A percentile compares a stretch with the other conserved stretches of the same genome.
Evolutionary conservation across 1,140 invertebrate species (phyloP).

Genomic region (Parasteatoda tepidariorum): DNA sequence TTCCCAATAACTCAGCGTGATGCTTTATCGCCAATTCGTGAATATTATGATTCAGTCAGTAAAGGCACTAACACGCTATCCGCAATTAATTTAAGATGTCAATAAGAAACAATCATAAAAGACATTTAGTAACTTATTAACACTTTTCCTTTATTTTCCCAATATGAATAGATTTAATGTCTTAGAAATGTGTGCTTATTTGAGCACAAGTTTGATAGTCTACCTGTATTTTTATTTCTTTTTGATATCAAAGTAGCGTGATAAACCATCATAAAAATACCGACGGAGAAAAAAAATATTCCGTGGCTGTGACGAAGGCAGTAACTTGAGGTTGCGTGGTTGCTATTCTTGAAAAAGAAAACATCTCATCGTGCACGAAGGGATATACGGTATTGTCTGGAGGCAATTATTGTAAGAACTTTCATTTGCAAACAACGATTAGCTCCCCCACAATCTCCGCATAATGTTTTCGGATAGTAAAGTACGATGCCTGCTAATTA

Average conservation of each 20-base stretch:
- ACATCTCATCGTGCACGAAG: neutral
- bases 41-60: no score
- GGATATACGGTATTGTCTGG: neutral
- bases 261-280: slow-evolving; percentile 13
- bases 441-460: neutral
- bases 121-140: no score
- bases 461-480: neutral
- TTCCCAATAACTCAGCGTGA: no score
- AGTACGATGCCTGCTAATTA: neutral
- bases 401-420: neutral
- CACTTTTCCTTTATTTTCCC: no score
- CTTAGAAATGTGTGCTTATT: neutral
- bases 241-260: slow-evolving; percentile 25
- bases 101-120: no score
- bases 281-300: neutral
- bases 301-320: neutral
- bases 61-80: no score
- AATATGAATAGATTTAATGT: slow-evolving; percentile 1
- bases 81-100: no score
- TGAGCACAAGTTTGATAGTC: neutral
- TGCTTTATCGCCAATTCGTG: no score
- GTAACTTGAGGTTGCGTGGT: neutral
- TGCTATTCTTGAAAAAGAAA: neutral
- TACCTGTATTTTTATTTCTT: slow-evolving; percentile 11
- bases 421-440: slow-evolving; percentile 12